phyloP scores from a whole-genome alignment of 2,888 invertebrate species.

The Andrena praecox region DNA sequence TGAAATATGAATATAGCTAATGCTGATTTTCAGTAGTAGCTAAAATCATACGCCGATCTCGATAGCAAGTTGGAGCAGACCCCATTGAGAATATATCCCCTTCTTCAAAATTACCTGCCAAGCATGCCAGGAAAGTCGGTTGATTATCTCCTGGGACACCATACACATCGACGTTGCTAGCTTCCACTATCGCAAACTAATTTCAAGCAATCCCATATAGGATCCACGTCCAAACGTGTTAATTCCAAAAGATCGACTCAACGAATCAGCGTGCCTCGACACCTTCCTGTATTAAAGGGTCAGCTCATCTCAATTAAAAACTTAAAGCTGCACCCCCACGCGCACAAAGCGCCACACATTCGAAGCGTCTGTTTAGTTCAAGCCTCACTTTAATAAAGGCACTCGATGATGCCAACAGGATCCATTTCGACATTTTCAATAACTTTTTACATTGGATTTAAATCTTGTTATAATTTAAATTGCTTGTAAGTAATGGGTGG shows the following conservation, averaged over 20 bases:
- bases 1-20: neutral
- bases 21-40: neutral
- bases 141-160: neutral
- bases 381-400: no score
- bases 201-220: constrained; percentile 16
- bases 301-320: neutral
- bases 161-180: neutral
- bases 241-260: constrained; percentile 25
- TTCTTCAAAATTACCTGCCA: neutral
- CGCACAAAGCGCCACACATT: no score
- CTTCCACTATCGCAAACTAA: constrained; percentile 1
- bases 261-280: constrained; percentile 19
- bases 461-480: no score
- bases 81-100: neutral
- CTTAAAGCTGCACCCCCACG: neutral
- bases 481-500: no score
- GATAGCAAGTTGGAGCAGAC: neutral
- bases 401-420: no score
- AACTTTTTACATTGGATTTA: no score
- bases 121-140: neutral
- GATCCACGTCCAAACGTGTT: constrained; percentile 28
- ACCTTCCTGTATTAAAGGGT: neutral
- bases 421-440: no score
- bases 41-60: neutral
- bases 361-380: no score